Evolutionary conservation across 2,113 vertebrate genomes (phyloP), one percentile per base, ranked within the genome.

Genomic region (Erpornis zantholeuca): DNA sequence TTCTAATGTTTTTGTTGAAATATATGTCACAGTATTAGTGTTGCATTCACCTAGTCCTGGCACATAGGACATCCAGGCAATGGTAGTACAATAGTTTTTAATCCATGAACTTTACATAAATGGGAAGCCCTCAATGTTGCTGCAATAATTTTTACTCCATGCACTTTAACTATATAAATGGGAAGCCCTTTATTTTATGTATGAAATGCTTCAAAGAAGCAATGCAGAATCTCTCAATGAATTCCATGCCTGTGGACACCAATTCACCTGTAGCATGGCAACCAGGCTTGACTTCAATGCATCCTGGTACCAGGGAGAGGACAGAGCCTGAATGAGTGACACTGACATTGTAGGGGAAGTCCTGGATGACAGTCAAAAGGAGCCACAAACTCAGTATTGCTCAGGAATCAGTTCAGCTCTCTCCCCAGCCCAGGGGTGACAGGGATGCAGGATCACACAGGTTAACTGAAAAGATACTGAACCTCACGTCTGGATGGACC

Each of bases 241-340:
- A 42, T 29, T 68, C 53, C 9, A 5, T 0, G 0, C 12, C 31
- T 4, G 5, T 2, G 52, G 33, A 27, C 15, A 35, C 24, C 4
- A 2, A 1, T 42, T 82, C 25, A 84, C 77, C 38, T 75, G 27
- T 42, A 69, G 42, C 52, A 28, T 3, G 18, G 27, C 31, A 70
- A 68, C 21, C n/a, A 3, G 23, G 27, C 14, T 78, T 63, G 38
- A 33, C 42, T 83, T 81, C 68, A 86, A n/a, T 90, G 35, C 1
- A 1, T 40, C 10, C 54, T 52, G 29, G 33, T 56, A 17, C 11
- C 36, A 36, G 3, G 8, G 33, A 49, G n/a, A 59, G 70, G 44
- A 49, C 29, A 68, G 52, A 66, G 45, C 11, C 69, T 38, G 40
- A 64, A 50, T 4, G 52, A 79, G 33, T 29, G 65, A 71, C 52